phyloP scores from a whole-genome alignment of 1,140 invertebrate species.

The Anastatus disparis region DNA sequence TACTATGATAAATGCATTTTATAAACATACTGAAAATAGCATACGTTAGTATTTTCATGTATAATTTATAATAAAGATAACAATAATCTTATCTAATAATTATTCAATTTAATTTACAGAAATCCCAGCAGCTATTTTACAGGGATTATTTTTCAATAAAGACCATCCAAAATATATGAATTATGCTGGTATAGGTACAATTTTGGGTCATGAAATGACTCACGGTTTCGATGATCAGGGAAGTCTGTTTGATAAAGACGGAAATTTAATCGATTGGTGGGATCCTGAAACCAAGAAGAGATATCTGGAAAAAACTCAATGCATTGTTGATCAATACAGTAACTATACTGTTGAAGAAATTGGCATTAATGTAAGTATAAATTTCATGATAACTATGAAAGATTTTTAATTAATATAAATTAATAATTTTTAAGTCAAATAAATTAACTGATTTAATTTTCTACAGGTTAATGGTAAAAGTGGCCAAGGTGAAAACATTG shows the following conservation, averaged over 20 bases:
- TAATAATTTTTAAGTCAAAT: no score
- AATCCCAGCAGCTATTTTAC: conserved; percentile 82
- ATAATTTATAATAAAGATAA: no score
- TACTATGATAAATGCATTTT: no score
- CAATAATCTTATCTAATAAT: no score
- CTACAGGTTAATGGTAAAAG: conserved; percentile 70
- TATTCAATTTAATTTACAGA: conserved; percentile 66
- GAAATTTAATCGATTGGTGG: conserved; percentile 66
- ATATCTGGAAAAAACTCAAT: conserved; percentile 67
- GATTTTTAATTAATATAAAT: no score
- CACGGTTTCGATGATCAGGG: conserved; percentile 60
- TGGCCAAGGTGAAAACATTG: conserved; percentile 74
- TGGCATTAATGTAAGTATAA: not conserved
- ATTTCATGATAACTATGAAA: conserved; percentile 1
- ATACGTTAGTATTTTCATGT: not conserved
- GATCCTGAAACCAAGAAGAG: conserved; percentile 44
- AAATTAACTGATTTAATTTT: no score
- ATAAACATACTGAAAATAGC: no score
- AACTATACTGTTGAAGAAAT: conserved; percentile 72
- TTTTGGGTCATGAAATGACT: conserved; percentile 73
- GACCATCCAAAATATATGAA: conserved; percentile 73
- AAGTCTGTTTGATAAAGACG: conserved; percentile 40
- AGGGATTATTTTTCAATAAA: conserved; percentile 77
- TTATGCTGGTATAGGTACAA: conserved; percentile 76
- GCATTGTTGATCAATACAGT: conserved; percentile 78